A percentile compares a stretch with the other conserved stretches of the same genome.
These are phyloP conservation scores for Dryoscopus gambensis DNA, from an alignment of 2,113 vertebrate genomes.

Conservation along the genomic window DNA sequence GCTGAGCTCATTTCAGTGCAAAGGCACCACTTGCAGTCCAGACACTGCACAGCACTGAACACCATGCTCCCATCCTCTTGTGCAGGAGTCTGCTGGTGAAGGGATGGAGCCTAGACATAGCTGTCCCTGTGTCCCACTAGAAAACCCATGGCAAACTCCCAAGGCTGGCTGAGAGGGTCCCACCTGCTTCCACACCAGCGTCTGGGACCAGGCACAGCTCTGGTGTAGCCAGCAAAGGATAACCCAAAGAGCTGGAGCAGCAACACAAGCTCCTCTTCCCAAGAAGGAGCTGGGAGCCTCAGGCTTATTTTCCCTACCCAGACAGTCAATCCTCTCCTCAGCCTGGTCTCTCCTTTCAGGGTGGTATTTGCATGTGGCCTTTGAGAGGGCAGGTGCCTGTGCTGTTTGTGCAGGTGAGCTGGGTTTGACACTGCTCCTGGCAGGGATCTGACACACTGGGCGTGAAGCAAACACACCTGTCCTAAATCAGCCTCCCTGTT, in stretches of 20 bases:
- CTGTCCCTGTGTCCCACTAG: not conserved
- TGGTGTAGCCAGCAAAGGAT: fast-evolving
- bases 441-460: not conserved
- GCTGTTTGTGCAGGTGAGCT: not conserved
- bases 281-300: not conserved
- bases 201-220: not conserved
- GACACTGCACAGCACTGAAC: not conserved
- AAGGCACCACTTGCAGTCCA: not conserved
- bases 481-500: not conserved
- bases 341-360: not conserved
- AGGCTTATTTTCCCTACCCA: not conserved
- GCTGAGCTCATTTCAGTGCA: not conserved
- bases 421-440: not conserved
- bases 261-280: not conserved
- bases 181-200: not conserved
- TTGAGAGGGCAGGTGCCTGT: not conserved
- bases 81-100: not conserved
- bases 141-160: not conserved
- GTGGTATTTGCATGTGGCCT: fast-evolving
- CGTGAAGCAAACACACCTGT: not conserved
- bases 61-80: not conserved
- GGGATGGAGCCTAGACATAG: not conserved
- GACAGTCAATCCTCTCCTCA: not conserved
- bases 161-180: not conserved
- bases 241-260: not conserved